phyloP scores from a whole-genome alignment of 2,888 invertebrate genomes.

The Tuberolachnus salignus region DNA sequence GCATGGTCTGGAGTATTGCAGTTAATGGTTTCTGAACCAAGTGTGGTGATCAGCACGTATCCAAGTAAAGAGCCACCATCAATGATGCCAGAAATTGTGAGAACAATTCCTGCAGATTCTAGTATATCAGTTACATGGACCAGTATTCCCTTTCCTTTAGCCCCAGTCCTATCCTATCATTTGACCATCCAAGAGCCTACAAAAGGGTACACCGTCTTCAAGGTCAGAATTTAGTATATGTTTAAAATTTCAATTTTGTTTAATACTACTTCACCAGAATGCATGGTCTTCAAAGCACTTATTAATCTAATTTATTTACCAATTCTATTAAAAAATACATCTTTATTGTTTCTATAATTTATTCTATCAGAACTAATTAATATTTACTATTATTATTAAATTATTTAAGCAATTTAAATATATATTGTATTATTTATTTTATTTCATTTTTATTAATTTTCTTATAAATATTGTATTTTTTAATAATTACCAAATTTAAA shows the following conservation, averaged over 20 bases:
- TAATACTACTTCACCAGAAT: conserved; percentile 22
- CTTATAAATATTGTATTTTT: too few relatives aligned
- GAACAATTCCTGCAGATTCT: conserved; percentile 79
- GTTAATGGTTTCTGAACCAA: conserved; percentile 73
- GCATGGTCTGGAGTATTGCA: conserved; percentile 73
- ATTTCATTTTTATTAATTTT: too few relatives aligned
- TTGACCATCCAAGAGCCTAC: conserved; percentile 71
- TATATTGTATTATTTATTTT: too few relatives aligned
- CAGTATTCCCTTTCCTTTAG: conserved; percentile 84
- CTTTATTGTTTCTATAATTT: background rate
- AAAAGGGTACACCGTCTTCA: conserved; percentile 69
- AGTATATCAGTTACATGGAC: conserved; percentile 87
- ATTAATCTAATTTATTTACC: background rate
- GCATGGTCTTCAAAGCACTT: conserved; percentile 44
- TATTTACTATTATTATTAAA: background rate
- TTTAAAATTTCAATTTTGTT: conserved; percentile 61
- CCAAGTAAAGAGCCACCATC: conserved; percentile 74
- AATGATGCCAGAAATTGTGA: conserved; percentile 77
- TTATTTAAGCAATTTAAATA: too few relatives aligned
- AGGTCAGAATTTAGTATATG: conserved; percentile 65
- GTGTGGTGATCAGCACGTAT: conserved; percentile 77
- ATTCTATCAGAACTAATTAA: background rate
- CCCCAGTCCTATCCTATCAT: conserved; percentile 85
- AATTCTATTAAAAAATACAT: background rate
- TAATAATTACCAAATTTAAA: too few relatives aligned